Evolutionary conservation across 1,140 invertebrate genomes (phyloP).

Genomic region (Euschistus heros): DNA sequence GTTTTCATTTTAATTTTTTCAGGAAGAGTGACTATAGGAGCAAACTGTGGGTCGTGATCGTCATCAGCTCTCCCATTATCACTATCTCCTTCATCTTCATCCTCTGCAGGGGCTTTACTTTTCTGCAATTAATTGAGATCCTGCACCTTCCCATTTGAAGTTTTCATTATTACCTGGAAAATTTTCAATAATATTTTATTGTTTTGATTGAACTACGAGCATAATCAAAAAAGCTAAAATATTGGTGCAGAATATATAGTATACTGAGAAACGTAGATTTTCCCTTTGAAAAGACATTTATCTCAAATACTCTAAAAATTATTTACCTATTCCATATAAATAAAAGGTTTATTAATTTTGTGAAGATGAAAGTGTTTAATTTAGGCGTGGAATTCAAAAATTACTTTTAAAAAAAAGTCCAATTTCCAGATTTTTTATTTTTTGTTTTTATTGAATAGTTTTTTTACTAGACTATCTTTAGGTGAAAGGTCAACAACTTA

Average conservation of each 20-base stretch:
- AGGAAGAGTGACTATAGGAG: constrained; percentile 58
- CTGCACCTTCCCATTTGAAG: constrained; percentile 42
- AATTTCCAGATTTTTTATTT: no score
- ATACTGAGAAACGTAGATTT: no score
- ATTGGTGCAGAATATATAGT: no score
- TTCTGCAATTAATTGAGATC: constrained; percentile 40
- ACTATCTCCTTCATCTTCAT: constrained; percentile 37
- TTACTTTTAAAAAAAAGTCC: background rate
- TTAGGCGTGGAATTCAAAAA: background rate
- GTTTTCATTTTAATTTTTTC: constrained; percentile 61
- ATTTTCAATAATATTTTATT: background rate
- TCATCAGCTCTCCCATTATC: constrained; percentile 41
- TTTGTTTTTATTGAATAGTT: no score
- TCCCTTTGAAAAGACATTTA: no score
- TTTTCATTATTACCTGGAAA: constrained; percentile 26
- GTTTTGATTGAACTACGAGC: background rate
- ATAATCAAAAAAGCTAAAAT: no score
- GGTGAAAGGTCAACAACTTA: no score
- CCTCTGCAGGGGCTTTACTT: constrained; percentile 27
- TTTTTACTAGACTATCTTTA: no score
- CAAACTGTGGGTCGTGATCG: constrained; percentile 56
- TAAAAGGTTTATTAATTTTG: no score
- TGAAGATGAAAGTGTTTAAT: background rate
- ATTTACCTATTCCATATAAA: no score
- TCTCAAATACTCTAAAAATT: no score